These are phyloP conservation scores for Dendrolimus houi DNA, from an alignment of 2,888 invertebrate genomes.

Conservation along the genomic window DNA sequence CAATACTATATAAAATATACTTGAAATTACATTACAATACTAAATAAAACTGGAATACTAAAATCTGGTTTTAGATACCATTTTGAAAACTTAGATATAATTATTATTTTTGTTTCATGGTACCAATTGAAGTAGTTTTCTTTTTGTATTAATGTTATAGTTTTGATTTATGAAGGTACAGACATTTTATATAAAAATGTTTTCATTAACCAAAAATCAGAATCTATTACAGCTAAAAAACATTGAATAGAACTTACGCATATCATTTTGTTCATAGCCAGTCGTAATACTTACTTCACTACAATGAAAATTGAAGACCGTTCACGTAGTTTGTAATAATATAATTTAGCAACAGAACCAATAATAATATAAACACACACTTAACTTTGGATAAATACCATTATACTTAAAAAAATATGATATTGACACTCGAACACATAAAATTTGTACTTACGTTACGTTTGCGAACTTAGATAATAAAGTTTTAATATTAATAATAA, in stretches of 20 bases:
- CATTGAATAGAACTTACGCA: constrained; percentile 5
- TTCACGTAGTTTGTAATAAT: constrained; percentile 56
- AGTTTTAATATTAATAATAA: constrained; percentile 39
- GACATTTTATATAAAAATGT: background rate
- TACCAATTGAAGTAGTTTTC: too few relatives aligned
- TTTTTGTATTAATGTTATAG: too few relatives aligned
- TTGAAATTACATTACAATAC: too few relatives aligned
- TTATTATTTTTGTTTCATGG: too few relatives aligned
- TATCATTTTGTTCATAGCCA: constrained; percentile 40
- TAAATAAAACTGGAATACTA: too few relatives aligned
- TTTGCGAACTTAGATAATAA: constrained; percentile 51
- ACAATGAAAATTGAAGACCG: constrained; percentile 25
- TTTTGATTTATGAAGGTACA: background rate
- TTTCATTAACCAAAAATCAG: background rate
- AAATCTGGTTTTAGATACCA: too few relatives aligned
- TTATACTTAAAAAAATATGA: constrained; percentile 59
- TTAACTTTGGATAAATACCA: constrained; percentile 70
- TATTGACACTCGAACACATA: constrained; percentile 71
- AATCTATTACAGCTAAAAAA: background rate
- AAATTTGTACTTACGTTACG: constrained; percentile 68
- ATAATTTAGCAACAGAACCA: constrained; percentile 68
- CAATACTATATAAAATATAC: background rate
- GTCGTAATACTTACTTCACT: constrained; percentile 36
- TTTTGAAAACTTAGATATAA: too few relatives aligned
- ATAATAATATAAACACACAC: constrained; percentile 68